These are phyloP conservation scores for Capitulum mitella DNA, from an alignment of 2,888 invertebrate genomes.

Conservation along the genomic window DNA sequence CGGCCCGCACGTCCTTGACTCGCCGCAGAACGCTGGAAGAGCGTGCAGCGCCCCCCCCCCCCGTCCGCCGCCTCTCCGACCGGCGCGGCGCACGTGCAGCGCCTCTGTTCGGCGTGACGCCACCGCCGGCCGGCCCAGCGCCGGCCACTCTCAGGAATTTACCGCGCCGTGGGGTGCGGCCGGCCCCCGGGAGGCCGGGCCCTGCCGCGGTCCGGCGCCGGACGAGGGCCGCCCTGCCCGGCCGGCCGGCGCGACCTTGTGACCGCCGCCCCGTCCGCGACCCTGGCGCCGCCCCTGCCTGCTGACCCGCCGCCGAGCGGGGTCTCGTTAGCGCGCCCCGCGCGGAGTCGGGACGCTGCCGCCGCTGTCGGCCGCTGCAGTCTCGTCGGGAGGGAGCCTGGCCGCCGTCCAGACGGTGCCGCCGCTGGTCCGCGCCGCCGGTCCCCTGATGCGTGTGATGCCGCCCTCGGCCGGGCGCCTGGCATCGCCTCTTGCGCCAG, in stretches of 20 bases:
- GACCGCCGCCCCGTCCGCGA: too few relatives aligned
- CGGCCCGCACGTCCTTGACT: background rate
- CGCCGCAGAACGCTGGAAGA: background rate
- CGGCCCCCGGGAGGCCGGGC: background rate
- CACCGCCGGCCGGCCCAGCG: background rate
- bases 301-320: too few relatives aligned
- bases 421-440: too few relatives aligned
- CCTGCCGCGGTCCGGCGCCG: background rate
- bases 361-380: too few relatives aligned
- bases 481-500: too few relatives aligned
- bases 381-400: too few relatives aligned
- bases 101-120: background rate
- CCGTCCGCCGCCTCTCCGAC: background rate
- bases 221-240: background rate
- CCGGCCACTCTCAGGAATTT: background rate
- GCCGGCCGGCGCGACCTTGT: too few relatives aligned
- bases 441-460: too few relatives aligned
- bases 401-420: too few relatives aligned
- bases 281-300: background rate
- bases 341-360: too few relatives aligned
- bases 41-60: background rate
- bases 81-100: conserved; percentile 12
- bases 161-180: background rate
- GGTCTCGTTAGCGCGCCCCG: too few relatives aligned
- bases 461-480: too few relatives aligned